Percentiles rank a stretch among this genome's conserved stretches.
phyloP scores from a whole-genome alignment of 53 echinoderm and acorn worm genomes.

The Crossaster papposus region DNA sequence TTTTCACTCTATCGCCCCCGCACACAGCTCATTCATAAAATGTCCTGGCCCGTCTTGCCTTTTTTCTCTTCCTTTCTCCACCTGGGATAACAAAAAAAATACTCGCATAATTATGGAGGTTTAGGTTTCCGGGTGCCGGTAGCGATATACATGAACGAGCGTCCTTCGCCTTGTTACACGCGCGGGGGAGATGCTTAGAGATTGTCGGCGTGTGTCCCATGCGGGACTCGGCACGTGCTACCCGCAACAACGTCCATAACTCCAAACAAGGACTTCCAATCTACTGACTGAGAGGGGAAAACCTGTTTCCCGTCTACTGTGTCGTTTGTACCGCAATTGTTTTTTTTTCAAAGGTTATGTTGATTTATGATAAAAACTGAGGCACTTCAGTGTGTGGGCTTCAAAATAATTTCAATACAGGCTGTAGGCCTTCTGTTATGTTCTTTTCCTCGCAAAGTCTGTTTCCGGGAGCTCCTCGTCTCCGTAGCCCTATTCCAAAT shows the following conservation, averaged over 20 bases:
- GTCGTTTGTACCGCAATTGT: background rate
- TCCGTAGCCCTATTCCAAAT: too few species aligned
- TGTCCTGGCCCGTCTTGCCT: background rate
- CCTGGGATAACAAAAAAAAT: background rate
- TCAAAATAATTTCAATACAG: background rate
- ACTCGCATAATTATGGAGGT: background rate
- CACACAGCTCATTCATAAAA: slow-evolving; percentile 13
- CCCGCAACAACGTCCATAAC: slow-evolving; percentile 5
- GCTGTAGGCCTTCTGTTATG: background rate
- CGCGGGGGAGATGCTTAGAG: slow-evolving; percentile 9
- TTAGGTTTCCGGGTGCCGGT: slow-evolving; percentile 38
- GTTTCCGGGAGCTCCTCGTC: too few species aligned
- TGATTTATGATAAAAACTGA: too few species aligned
- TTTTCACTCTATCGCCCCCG: slow-evolving; percentile 23
- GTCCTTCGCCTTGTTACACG: slow-evolving; percentile 7
- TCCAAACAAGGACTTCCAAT: background rate
- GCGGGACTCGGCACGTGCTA: slow-evolving; percentile 22
- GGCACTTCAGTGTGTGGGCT: background rate
- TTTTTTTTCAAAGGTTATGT: background rate
- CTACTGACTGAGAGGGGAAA: background rate
- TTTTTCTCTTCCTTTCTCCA: background rate
- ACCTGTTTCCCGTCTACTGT: background rate
- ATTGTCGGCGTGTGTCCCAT: slow-evolving; percentile 31
- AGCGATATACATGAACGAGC: slow-evolving; percentile 12
- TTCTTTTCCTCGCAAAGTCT: too few species aligned